These are phyloP conservation scores for Pyxicephalus adspersus DNA, from an alignment of 2,113 vertebrate genomes.

Conservation along the genomic window DNA sequence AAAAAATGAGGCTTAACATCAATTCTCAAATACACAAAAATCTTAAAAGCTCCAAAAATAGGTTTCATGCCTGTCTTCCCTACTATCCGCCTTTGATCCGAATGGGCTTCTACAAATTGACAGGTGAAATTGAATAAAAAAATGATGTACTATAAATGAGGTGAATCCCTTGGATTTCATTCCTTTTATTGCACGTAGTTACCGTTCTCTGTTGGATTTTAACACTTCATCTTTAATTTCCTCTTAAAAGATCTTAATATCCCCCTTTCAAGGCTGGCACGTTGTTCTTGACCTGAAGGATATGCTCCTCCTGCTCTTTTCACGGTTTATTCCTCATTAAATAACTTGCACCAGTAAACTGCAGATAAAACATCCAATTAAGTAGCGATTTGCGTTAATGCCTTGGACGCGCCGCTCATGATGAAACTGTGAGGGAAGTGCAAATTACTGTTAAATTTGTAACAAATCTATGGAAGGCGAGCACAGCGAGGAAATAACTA, in stretches of 20 bases:
- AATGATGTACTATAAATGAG: too few relatives aligned
- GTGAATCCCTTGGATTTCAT: neutral
- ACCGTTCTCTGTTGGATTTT: neutral
- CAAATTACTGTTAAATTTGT: constrained; percentile 58
- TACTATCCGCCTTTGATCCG: too few relatives aligned
- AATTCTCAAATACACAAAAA: too few relatives aligned
- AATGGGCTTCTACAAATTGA: too few relatives aligned
- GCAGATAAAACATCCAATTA: constrained; percentile 58
- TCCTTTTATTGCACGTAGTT: neutral
- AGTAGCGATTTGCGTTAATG: constrained; percentile 57
- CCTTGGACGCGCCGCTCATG: constrained; percentile 44
- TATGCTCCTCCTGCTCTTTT: constrained; percentile 52
- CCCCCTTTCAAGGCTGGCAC: constrained; percentile 11
- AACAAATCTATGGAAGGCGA: constrained; percentile 52
- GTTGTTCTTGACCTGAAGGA: constrained; percentile 52
- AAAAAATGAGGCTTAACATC: too few relatives aligned
- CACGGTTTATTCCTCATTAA: constrained; percentile 57
- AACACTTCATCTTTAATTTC: constrained; percentile 29
- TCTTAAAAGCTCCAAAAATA: too few relatives aligned
- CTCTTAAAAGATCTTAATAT: constrained; percentile 45
- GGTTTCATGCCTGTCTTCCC: too few relatives aligned
- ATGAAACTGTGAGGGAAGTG: constrained; percentile 50
- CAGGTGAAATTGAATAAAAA: too few relatives aligned
- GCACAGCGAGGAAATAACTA: constrained; percentile 52
- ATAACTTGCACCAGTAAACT: constrained; percentile 56